phyloP scores from a whole-genome alignment of 2,888 invertebrate genomes.

The Lycia hirtaria region DNA sequence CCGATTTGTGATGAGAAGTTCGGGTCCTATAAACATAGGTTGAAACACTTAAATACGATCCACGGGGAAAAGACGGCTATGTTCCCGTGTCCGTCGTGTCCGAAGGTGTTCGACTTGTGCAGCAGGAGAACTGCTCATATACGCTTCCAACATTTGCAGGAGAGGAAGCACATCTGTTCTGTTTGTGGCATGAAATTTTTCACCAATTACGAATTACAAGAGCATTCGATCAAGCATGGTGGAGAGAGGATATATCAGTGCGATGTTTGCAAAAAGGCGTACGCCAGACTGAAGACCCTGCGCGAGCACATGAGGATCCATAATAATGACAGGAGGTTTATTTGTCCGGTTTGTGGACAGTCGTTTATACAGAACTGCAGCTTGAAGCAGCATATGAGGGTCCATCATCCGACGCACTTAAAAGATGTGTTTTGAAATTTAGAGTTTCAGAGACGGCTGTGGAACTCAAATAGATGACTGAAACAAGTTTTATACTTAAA shows the following conservation, averaged over 20 bases:
- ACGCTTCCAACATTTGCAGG: conserved; percentile 74
- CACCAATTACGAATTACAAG: conserved; percentile 82
- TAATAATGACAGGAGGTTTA: conserved; percentile 72
- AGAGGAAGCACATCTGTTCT: conserved; percentile 77
- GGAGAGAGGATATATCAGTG: conserved; percentile 83
- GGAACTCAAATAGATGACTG: no score
- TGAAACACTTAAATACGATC: conserved; percentile 70
- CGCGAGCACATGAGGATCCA: conserved; percentile 80
- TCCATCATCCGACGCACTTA: conserved; percentile 65
- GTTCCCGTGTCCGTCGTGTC: conserved; percentile 75
- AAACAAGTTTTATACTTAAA: not conserved
- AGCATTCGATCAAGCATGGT: conserved; percentile 83
- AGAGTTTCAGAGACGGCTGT: not conserved
- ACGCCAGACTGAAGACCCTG: conserved; percentile 76
- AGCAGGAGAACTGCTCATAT: conserved; percentile 75
- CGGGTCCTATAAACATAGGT: conserved; percentile 71
- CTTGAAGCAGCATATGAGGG: conserved; percentile 74
- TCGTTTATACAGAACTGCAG: conserved; percentile 79
- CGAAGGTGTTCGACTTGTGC: conserved; percentile 74
- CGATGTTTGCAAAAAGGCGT: conserved; percentile 80
- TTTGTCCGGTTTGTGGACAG: conserved; percentile 74
- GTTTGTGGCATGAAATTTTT: conserved; percentile 84
- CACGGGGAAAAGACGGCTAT: conserved; percentile 74
- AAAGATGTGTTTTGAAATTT: conserved; percentile 42
- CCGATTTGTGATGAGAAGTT: conserved; percentile 79